Conservation (phyloP, 2,888 invertebrate species). For the Pyrochroa serraticornis region DNA sequence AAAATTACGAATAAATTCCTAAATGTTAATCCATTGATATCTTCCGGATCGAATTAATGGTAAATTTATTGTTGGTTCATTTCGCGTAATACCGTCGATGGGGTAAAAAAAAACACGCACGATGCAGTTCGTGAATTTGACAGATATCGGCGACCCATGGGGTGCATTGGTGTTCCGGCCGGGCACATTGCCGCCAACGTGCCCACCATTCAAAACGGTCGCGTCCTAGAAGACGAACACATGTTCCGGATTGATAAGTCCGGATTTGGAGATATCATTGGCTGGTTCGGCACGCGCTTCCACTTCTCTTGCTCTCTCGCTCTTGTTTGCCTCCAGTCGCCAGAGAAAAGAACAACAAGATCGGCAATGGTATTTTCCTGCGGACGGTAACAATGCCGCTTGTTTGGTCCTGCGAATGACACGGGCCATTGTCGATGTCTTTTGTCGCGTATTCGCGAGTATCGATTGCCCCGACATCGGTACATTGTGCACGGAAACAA, state of each 20-base stretch:
- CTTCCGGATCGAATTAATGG: too few species aligned
- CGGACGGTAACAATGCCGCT: slow-evolving; percentile 42
- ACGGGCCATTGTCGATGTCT: slow-evolving; percentile 50
- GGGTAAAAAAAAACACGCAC: too few species aligned
- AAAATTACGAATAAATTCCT: too few species aligned
- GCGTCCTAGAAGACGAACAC: slow-evolving; percentile 6
- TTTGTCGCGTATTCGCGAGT: slow-evolving; percentile 45
- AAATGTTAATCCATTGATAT: too few species aligned
- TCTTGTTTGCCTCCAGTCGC: slow-evolving; percentile 10
- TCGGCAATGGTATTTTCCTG: slow-evolving; percentile 39
- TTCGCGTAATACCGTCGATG: too few species aligned
- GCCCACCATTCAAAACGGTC: too few species aligned
- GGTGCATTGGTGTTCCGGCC: too few species aligned
- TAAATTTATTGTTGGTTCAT: too few species aligned
- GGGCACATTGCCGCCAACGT: too few species aligned
- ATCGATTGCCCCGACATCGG: slow-evolving; percentile 41
- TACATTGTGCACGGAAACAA: slow-evolving; percentile 37
- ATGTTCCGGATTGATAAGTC: slow-evolving; percentile 35
- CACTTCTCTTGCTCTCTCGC: slow-evolving; percentile 8
- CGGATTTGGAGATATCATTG: slow-evolving; percentile 10
- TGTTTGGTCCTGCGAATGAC: slow-evolving; percentile 52
- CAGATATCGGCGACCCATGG: too few species aligned
- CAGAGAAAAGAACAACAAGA: slow-evolving; percentile 41
- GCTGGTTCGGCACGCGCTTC: slow-evolving; percentile 18
- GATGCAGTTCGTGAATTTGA: too few species aligned